These are phyloP conservation scores for Parazoanthus darwini DNA, from an alignment of 92 coral and sea anemone genomes.

Conservation along the genomic window DNA sequence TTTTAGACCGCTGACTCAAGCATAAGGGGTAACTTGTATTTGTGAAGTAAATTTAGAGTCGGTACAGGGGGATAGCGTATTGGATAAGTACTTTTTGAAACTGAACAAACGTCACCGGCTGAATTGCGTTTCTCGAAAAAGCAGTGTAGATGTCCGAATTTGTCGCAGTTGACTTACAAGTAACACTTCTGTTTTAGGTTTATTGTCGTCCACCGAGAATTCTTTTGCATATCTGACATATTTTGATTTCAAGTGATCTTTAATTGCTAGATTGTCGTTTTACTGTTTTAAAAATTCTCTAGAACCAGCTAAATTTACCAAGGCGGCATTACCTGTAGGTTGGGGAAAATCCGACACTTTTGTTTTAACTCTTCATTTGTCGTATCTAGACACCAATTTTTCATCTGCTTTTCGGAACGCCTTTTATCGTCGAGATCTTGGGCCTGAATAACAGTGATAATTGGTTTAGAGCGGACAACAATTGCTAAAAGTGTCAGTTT, in stretches of 20 bases:
- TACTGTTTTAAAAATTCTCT: neutral
- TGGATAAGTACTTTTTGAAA: too few species aligned
- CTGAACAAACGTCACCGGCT: neutral
- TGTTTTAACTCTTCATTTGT: slow-evolving; percentile 7
- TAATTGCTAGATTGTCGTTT: neutral
- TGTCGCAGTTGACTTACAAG: neutral
- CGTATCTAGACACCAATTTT: slow-evolving; percentile 20
- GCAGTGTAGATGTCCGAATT: too few species aligned
- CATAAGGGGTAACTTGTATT: too few species aligned
- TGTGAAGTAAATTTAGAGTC: too few species aligned
- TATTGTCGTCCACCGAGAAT: neutral
- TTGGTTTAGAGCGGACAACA: slow-evolving; percentile 27
- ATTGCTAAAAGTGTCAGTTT: neutral
- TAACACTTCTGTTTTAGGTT: neutral
- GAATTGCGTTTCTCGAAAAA: neutral
- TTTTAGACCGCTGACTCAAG: too few species aligned
- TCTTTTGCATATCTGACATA: too few species aligned
- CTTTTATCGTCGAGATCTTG: neutral
- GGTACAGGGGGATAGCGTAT: too few species aligned
- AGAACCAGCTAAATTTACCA: neutral
- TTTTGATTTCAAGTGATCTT: neutral
- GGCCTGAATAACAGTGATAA: slow-evolving; percentile 22
- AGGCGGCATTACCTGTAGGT: neutral
- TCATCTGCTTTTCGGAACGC: slow-evolving; percentile 33
- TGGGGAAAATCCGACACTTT: neutral